Percentiles rank a stretch among this genome's conserved stretches.
phyloP scores from a whole-genome alignment of 2,888 invertebrate species.

The Eudemis profundana region DNA sequence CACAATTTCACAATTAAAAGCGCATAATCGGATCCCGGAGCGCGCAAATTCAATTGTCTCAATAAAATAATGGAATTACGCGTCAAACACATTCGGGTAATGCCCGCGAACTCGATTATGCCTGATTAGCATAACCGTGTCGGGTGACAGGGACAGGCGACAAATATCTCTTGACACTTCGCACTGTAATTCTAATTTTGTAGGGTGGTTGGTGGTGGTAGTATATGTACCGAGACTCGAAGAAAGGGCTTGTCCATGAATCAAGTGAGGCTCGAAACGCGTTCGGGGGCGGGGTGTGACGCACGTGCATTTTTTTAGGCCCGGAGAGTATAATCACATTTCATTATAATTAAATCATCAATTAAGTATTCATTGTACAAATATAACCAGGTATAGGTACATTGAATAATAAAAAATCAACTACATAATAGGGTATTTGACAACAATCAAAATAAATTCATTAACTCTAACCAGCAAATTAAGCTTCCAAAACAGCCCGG shows the following conservation, averaged over 20 bases:
- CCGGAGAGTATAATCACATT: too few species aligned
- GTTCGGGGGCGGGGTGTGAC: neutral
- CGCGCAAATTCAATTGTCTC: conserved; percentile 72
- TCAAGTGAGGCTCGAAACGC: too few species aligned
- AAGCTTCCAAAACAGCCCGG: too few species aligned
- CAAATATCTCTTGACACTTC: conserved; percentile 53
- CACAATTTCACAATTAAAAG: conserved; percentile 48
- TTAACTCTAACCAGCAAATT: too few species aligned
- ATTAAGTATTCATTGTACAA: too few species aligned
- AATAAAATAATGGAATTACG: conserved; percentile 78
- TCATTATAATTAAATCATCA: neutral
- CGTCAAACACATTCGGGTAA: conserved; percentile 77
- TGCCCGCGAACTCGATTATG: conserved; percentile 69
- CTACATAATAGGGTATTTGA: too few species aligned
- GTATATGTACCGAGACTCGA: too few species aligned
- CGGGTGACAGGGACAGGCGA: conserved; percentile 37
- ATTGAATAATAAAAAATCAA: too few species aligned
- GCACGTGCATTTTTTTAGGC: too few species aligned
- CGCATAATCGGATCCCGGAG: conserved; percentile 59
- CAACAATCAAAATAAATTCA: too few species aligned
- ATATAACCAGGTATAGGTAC: too few species aligned
- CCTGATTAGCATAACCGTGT: conserved; percentile 75
- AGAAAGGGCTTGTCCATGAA: too few species aligned
- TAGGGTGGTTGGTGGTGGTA: neutral
- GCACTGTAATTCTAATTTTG: conserved; percentile 62